phyloP scores from a whole-genome alignment of 2,113 vertebrate species.

The Gobius niger region DNA sequence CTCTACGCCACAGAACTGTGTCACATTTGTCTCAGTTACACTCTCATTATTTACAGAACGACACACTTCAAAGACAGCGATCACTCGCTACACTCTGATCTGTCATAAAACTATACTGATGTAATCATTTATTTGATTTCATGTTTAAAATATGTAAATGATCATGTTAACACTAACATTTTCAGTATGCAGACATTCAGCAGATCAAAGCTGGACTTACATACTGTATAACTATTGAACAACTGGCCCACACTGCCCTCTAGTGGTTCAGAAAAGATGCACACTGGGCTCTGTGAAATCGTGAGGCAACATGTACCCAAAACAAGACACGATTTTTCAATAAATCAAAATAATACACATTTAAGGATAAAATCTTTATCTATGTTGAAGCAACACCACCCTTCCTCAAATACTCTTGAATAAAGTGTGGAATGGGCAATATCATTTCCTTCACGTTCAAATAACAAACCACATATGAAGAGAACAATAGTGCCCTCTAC shows the following conservation, averaged over 20 bases:
- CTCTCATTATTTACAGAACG: constrained; percentile 18
- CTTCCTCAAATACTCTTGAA: no score
- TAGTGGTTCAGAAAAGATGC: constrained; percentile 42
- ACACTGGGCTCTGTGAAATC: not conserved
- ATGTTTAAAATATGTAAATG: no score
- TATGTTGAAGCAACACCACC: no score
- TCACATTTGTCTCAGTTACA: constrained; percentile 27
- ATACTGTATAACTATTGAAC: not conserved
- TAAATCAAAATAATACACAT: no score
- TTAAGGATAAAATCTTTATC: no score
- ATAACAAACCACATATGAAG: not conserved
- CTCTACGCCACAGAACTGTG: constrained; percentile 36
- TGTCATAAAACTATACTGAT: not conserved
- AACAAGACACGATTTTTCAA: no score
- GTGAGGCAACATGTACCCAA: no score
- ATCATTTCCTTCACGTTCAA: not conserved
- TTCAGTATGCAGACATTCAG: no score
- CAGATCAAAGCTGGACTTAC: not conserved
- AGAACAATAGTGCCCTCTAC: constrained; percentile 9
- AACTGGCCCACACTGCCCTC: constrained; percentile 61
- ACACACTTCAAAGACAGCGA: constrained; percentile 14
- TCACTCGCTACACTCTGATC: not conserved
- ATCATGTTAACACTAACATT: no score
- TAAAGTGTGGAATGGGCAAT: not conserved
- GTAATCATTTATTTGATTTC: not conserved